Base-by-base conservation (phyloP, 2,888 invertebrate genomes). In the Syrphus vitripennis region DNA sequence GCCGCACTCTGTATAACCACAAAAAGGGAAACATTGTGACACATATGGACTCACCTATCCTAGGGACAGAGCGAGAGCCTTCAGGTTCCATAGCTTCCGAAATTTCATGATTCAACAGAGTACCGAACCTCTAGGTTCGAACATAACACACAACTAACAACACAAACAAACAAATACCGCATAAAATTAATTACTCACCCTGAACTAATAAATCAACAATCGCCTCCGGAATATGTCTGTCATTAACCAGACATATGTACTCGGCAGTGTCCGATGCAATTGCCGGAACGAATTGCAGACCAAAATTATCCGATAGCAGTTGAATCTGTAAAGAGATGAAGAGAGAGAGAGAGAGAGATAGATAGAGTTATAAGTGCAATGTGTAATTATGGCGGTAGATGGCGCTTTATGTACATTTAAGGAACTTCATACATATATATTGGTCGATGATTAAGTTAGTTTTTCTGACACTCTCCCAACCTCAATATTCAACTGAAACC, bases 231-330 rank as follows among this genome's bases (percentile, higher is more conserved):
- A 94, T 94, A 78, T 94, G 94, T 57, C 95, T 93, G 90, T 94
- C 95, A 92, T 95, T 95, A 89, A 95, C 95, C 88, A 95, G 93
- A 89, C 95, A 95, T 88, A 94, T 93, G 90, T 95, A 95, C 89
- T 95, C 94, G 50, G 94, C 95, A 88, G 94, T 95, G 91, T 95
- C 95, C 80, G 93, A 93, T 53, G 95, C 94, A 87, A 93, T 91
- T 9, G 95, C 94, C 61, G 95, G 95, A 89, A 94, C 93, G 90
- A 95, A 94, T 88, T 94, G 93, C 87, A 95, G 93, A 26, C 94
- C 94, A 90, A 94, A 95, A 89, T 94, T 94, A 89, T 94, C 94
- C 88, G 94, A 93, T 80, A 94, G 92, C 77, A 95, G 93, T 86
- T 94, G 94, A 88, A 95, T 93, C 90, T 93, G 90, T 26, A 91